A percentile compares a stretch with the other conserved stretches of the same genome.
Conservation (phyloP, 2,113 vertebrate genomes). For the Athene cunicularia region DNA sequence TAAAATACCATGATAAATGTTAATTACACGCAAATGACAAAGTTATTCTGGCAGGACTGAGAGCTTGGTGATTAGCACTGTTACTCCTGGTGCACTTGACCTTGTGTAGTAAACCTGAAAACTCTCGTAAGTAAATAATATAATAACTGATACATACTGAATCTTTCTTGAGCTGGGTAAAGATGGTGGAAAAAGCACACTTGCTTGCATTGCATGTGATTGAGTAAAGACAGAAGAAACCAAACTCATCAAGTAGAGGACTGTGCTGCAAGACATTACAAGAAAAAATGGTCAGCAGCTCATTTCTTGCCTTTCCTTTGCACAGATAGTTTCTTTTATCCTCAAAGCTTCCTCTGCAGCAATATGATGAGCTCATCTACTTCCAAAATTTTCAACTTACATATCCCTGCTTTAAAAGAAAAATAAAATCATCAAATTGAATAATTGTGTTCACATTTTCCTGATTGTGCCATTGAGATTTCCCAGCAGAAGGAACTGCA, state of each 20-base stretch:
- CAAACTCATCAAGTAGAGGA: neutral
- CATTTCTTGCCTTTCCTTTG: neutral
- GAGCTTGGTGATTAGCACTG: neutral
- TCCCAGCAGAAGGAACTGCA: neutral
- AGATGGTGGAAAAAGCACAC: neutral
- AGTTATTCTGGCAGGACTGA: neutral
- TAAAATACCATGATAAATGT: neutral
- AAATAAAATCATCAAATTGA: neutral
- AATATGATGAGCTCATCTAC: neutral
- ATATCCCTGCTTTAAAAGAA: neutral
- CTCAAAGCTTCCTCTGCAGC: neutral
- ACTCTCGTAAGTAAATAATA: neutral
- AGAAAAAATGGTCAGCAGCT: neutral
- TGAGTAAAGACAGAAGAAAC: neutral
- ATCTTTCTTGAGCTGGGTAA: neutral
- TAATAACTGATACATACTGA: neutral
- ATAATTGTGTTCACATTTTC: neutral
- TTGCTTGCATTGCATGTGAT: neutral
- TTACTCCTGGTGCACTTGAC: neutral
- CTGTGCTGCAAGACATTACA: neutral
- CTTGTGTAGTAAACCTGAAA: neutral
- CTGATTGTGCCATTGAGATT: neutral
- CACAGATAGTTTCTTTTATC: neutral
- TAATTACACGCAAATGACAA: neutral
- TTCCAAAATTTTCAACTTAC: neutral